Evolutionary conservation across 2,797 vertebrate species (phyloP).

Genomic region (Hydrocynus forskahlii): DNA sequence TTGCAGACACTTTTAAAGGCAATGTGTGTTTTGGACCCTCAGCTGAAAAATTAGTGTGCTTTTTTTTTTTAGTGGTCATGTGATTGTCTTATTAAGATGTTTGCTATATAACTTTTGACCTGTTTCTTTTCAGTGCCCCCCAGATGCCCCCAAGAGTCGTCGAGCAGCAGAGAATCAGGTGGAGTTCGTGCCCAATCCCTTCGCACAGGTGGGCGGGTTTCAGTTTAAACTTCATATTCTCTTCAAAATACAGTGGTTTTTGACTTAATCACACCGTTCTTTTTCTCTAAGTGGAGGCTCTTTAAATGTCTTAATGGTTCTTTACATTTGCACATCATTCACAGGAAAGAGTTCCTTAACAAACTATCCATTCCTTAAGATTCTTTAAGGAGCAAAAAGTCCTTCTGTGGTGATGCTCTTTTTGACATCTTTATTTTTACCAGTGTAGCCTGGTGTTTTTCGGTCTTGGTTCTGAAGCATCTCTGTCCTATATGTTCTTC

Average conservation of each 20-base stretch:
- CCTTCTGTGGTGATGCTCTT: background rate
- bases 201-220: slow-evolving; percentile 76
- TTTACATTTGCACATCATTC: too few species aligned
- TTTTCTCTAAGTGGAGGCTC: too few species aligned
- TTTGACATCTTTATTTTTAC: background rate
- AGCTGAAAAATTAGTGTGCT: background rate
- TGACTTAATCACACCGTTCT: background rate
- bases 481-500: too few species aligned
- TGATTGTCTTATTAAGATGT: background rate
- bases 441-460: background rate
- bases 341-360: background rate
- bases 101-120: slow-evolving; percentile 2
- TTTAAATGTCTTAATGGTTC: too few species aligned
- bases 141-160: slow-evolving; percentile 87
- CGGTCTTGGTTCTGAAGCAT: background rate
- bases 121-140: slow-evolving; percentile 79
- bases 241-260: background rate
- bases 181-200: slow-evolving; percentile 78
- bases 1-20: slow-evolving; percentile 7
- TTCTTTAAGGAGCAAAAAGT: background rate
- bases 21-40: background rate
- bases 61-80: slow-evolving; percentile 14
- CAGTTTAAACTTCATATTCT: background rate
- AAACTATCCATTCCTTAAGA: background rate
- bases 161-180: slow-evolving; percentile 89